These are phyloP conservation scores for Asbolus verrucosus DNA, from an alignment of 1,140 invertebrate genomes.

Conservation along the genomic window DNA sequence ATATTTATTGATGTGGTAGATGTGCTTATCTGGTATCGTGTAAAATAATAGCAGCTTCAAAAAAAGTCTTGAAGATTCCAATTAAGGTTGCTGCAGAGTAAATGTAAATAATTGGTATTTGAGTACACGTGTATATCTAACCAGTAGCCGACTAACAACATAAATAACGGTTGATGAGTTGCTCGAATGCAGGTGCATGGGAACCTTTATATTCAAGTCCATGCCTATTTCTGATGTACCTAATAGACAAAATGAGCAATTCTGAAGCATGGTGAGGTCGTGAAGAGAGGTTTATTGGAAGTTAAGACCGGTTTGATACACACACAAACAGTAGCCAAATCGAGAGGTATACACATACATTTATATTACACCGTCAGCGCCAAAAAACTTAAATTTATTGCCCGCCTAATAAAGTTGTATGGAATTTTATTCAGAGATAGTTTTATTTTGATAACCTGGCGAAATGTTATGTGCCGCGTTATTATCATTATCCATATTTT, in stretches of 20 bases:
- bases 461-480: slow-evolving; percentile 45
- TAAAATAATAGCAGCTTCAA: slow-evolving; percentile 11
- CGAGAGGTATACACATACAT: slow-evolving; percentile 49
- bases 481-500: slow-evolving; percentile 47
- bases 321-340: slow-evolving; percentile 53
- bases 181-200: slow-evolving; percentile 39
- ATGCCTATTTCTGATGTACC: slow-evolving; percentile 28
- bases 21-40: slow-evolving; percentile 12
- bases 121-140: slow-evolving; percentile 45
- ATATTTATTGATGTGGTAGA: background rate
- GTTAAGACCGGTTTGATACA: slow-evolving; percentile 44
- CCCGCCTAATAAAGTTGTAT: slow-evolving; percentile 54
- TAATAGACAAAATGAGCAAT: slow-evolving; percentile 47
- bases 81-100: slow-evolving; percentile 22
- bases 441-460: slow-evolving; percentile 52
- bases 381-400: slow-evolving; percentile 53
- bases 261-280: slow-evolving; percentile 30
- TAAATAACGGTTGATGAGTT: slow-evolving; percentile 44
- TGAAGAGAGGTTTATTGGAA: slow-evolving; percentile 44
- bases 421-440: slow-evolving; percentile 53
- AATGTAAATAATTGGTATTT: slow-evolving; percentile 42
- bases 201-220: slow-evolving; percentile 39
- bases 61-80: slow-evolving; percentile 33
- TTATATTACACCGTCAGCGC: slow-evolving; percentile 50
- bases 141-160: slow-evolving; percentile 41